Evolutionary conservation across 1,140 invertebrate genomes (phyloP), one percentile per base, ranked within the genome.

Genomic region (Eubasilissa regina): DNA sequence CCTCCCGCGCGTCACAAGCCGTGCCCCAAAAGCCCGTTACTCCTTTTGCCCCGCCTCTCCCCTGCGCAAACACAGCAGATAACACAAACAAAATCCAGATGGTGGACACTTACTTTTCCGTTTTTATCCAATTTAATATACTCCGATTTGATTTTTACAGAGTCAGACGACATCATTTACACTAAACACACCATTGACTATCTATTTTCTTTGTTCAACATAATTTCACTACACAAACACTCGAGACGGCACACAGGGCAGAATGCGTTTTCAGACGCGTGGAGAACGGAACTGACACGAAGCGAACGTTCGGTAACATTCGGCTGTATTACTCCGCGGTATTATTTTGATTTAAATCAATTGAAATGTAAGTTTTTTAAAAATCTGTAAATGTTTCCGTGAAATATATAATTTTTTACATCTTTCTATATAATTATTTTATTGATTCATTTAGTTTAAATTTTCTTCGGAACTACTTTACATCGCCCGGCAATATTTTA

Each of bases 101-200:
- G 47, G 77, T 58, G 66, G 70, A 73, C 56, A 78, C 77, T 88
- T 88, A 89, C 88, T 87, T 89, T 88, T 77, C 77, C 84, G 78
- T 84, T 84, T 86, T 88, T 88, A 78, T 89, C 87, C 85, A 87
- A 87, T 85, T 85, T 87, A 82, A 89, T 85, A 83, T 87, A 89
- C 86, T 89, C 88, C 82, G 88, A 85, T 84, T 87, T 83, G 84
- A 87, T 85, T 87, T 88, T 88, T 75, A 85, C 84, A 83, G 85
- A 84, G 84, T 89, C 88, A 87, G 88, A 87, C 87, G 88, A 88
- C 88, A 89, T 89, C 83, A 88, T 89, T 87, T 85, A 85, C 84
- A 86, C 81, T 84, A 85, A 25, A 60, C 47, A 66, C 77, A 64
- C 44, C 35, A 73, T 13, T 17, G 17, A 56, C 55, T 48, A 55